These are phyloP conservation scores for Potorous gilbertii DNA, from an alignment of 2,797 vertebrate genomes.

Conservation along the genomic window DNA sequence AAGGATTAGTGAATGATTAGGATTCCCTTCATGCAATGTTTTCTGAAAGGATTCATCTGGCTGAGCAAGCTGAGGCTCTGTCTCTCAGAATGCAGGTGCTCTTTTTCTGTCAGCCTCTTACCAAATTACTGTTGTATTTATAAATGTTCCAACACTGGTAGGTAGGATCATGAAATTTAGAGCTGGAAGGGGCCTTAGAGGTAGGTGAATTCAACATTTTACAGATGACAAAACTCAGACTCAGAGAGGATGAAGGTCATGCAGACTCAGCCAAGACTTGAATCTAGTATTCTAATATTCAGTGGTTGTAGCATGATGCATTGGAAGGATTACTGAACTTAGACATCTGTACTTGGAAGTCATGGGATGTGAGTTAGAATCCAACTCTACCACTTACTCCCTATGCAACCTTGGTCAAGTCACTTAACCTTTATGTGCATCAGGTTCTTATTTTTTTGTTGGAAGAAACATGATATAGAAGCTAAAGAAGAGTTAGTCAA, in stretches of 20 bases:
- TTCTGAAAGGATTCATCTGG: neutral
- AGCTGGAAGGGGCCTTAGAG: neutral
- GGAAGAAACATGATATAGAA: neutral
- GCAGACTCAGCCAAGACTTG: slow-evolving; percentile 50
- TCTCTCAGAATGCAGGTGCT: neutral
- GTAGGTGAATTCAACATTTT: slow-evolving; percentile 16
- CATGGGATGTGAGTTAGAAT: neutral
- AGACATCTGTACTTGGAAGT: neutral
- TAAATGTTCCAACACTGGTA: neutral
- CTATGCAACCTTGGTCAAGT: neutral
- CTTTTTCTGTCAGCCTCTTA: neutral
- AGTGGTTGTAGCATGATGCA: neutral
- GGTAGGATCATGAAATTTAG: slow-evolving; percentile 6
- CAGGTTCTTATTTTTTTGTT: neutral
- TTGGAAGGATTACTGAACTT: neutral
- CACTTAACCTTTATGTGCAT: neutral
- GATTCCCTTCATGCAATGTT: neutral
- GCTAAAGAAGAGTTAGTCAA: neutral
- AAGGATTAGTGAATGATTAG: neutral
- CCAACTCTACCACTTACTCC: neutral
- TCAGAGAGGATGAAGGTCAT: slow-evolving; percentile 22
- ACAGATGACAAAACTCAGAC: slow-evolving; percentile 57
- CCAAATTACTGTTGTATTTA: neutral
- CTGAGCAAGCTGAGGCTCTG: accelerated
- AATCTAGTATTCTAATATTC: slow-evolving; percentile 5